Evolutionary conservation across 2,797 vertebrate genomes (phyloP).

Genomic region (Kryptolebias ocellatus): DNA sequence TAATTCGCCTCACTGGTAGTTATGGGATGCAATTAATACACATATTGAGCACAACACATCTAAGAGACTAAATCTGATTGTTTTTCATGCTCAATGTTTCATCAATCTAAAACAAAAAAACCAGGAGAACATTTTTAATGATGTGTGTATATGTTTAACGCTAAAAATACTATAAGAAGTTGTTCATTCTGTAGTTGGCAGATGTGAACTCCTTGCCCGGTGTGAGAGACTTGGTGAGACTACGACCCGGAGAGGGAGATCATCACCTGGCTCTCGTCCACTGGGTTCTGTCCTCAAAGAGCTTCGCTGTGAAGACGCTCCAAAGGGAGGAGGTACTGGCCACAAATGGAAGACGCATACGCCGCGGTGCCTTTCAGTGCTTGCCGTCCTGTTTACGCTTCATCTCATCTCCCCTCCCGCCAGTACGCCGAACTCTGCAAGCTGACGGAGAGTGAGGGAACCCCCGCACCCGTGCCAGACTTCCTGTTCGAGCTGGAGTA

Average conservation of each 20-base stretch:
- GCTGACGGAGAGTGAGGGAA: slow-evolving; percentile 83
- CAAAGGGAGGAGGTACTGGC: slow-evolving; percentile 88
- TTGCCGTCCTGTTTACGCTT: background rate
- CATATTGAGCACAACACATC: background rate
- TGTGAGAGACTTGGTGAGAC: slow-evolving; percentile 87
- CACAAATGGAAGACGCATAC: background rate
- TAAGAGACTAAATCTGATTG: background rate
- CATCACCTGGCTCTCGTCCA: slow-evolving; percentile 87
- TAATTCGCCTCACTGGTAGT: background rate
- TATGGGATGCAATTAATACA: background rate
- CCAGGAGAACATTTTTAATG: too few species aligned
- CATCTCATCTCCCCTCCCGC: slow-evolving; percentile 8
- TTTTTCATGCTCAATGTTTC: background rate
- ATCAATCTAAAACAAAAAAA: background rate
- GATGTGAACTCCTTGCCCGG: slow-evolving; percentile 89
- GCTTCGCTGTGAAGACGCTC: slow-evolving; percentile 88
- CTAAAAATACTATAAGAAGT: background rate
- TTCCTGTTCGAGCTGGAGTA: slow-evolving; percentile 96
- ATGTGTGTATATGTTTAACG: too few species aligned
- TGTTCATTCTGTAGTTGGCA: slow-evolving; percentile 79
- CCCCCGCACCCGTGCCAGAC: slow-evolving; percentile 86
- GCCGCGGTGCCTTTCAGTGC: background rate
- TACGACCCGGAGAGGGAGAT: slow-evolving; percentile 78
- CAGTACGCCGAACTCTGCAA: slow-evolving; percentile 90
- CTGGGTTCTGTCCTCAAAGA: slow-evolving; percentile 95